Evolutionary conservation across 2,113 vertebrate species (phyloP).

Genomic region (Atractosteus spatula): DNA sequence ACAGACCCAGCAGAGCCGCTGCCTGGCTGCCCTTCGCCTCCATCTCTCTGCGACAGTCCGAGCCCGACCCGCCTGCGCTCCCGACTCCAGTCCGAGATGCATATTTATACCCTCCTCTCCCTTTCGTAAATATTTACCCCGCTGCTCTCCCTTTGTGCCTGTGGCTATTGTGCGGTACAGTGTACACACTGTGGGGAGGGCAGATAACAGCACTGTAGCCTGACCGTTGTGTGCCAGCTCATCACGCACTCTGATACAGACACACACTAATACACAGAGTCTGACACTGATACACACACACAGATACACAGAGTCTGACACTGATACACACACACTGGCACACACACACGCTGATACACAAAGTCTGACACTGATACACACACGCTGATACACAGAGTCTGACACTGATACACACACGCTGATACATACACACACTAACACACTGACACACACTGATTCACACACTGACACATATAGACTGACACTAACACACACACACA

Average conservation of each 20-base stretch:
- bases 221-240: too few relatives aligned
- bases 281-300: not conserved
- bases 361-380: not conserved
- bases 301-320: not conserved
- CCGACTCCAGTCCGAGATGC: too few relatives aligned
- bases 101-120: too few relatives aligned
- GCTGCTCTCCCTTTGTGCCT: too few relatives aligned
- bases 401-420: not conserved
- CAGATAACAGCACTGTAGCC: too few relatives aligned
- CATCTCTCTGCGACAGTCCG: not conserved
- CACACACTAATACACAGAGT: not conserved
- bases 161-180: too few relatives aligned
- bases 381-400: not conserved
- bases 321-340: not conserved
- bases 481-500: too few relatives aligned
- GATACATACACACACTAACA: not conserved
- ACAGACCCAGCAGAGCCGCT: slow-evolving; percentile 28
- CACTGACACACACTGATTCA: not conserved
- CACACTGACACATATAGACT: not conserved
- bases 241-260: not conserved
- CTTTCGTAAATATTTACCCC: too few relatives aligned
- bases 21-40: too few relatives aligned
- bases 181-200: too few relatives aligned
- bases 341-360: not conserved
- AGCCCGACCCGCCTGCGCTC: too few relatives aligned